Base-by-base conservation (phyloP, 2,888 invertebrate species). In the Acrobasis suavella region DNA sequence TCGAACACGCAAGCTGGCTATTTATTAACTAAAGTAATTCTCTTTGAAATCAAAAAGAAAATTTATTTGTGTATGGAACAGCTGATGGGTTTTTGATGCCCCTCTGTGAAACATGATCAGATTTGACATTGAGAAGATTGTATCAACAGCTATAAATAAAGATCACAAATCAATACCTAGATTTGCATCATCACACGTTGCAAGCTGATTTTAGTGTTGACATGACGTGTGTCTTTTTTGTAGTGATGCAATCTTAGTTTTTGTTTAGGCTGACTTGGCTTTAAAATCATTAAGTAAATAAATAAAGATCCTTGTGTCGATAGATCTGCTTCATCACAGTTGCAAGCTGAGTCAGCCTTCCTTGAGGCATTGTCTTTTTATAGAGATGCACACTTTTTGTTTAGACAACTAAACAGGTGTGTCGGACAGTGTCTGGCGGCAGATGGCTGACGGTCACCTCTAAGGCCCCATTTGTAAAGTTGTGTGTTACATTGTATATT, bases 331-430 rank as follows among this genome's bases (percentile, higher is more conserved):
- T 46, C 46, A 46, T 46, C 46, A 10, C 42, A 42, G 42, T 10
- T 32, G 32, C 32, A n/a, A 12, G n/a, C 46, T n/a, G 46, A 46
- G 6, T 14, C 46, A 46, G 46, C n/a, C 7, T 12, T 42, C 12
- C 46, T 46, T 46, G 46, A 46, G 14, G 46, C 32, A 32, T 32
- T n/a, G 14, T 46, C 14, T 46, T 12, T 46, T 46, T 12, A 14
- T 46, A 14, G 10, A 46, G 46, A 46, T 46, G 46, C 46, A 46
- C n/a, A 46, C n/a, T 46, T 46, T 46, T 46, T 46, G 46, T 46
- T 46, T 46, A 14, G n/a, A 46, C 46, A 46, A n/a, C 46, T 12
- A 46, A 46, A 46, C 46, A 46, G 46, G 46, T 46, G 46, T 46
- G 46, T 14, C 32, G 8, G 32, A 7, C 32, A 6, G 2, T 12